These are phyloP conservation scores for Platorchestia sp. DNA, from an alignment of 1,140 invertebrate species.

Conservation along the genomic window DNA sequence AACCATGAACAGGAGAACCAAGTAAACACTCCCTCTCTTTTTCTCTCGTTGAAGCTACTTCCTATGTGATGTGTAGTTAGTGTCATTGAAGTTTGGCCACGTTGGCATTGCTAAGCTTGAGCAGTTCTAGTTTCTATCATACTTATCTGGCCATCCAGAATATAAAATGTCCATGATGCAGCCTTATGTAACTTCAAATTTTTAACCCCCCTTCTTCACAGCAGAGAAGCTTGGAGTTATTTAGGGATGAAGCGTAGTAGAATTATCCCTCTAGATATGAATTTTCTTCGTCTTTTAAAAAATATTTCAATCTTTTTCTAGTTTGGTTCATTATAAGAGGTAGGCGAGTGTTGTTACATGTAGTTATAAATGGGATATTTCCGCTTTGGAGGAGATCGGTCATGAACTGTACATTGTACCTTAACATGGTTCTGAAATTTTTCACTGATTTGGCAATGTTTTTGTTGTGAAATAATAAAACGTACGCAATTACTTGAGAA, in stretches of 20 bases:
- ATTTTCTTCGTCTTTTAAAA: not conserved
- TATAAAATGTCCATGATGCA: not conserved
- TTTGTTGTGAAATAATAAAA: no score
- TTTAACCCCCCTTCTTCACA: not conserved
- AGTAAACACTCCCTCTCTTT: not conserved
- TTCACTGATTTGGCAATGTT: no score
- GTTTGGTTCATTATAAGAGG: no score
- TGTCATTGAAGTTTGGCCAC: not conserved
- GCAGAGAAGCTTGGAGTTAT: not conserved
- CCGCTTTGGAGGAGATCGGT: no score
- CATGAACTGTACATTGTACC: no score
- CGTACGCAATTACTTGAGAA: no score
- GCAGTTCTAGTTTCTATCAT: no score
- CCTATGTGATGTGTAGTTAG: not conserved
- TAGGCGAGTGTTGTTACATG: no score
- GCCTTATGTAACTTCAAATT: not conserved
- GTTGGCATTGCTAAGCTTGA: not conserved
- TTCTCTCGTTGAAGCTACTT: not conserved
- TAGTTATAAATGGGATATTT: no score
- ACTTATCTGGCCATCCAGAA: not conserved
- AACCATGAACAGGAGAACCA: not conserved
- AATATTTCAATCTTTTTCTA: not conserved
- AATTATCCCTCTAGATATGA: not conserved
- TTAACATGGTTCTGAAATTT: no score
- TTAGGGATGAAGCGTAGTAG: not conserved